These are phyloP conservation scores for Geococcyx californianus DNA, from an alignment of 2,113 vertebrate species.

Conservation along the genomic window DNA sequence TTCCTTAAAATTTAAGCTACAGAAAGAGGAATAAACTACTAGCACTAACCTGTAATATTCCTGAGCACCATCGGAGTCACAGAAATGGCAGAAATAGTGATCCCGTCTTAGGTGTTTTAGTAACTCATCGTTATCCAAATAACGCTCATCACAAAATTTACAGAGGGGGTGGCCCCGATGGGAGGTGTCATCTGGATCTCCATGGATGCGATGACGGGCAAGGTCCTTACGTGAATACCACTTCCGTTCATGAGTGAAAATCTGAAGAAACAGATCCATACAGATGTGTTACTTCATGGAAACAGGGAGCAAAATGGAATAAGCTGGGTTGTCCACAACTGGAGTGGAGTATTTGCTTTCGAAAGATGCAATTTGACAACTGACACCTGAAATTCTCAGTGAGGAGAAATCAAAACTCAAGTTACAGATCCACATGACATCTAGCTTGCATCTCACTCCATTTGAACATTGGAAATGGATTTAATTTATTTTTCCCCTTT, in stretches of 20 bases:
- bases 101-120: constrained; percentile 93
- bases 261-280: constrained; percentile 65
- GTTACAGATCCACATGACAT: neutral
- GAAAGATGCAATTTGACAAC: neutral
- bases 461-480: neutral
- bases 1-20: neutral
- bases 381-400: neutral
- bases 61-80: constrained; percentile 94
- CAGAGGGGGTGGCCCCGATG: constrained; percentile 96
- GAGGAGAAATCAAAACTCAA: neutral
- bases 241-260: constrained; percentile 92
- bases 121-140: constrained; percentile 95
- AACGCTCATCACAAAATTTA: constrained; percentile 96
- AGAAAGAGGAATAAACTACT: neutral
- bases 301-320: rapidly evolving
- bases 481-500: neutral
- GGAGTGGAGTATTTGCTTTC: neutral
- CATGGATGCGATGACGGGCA: constrained; percentile 90
- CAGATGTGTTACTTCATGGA: rapidly evolving
- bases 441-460: neutral
- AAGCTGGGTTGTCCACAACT: rapidly evolving
- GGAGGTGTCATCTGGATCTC: constrained; percentile 94
- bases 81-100: constrained; percentile 98
- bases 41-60: constrained; percentile 91
- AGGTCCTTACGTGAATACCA: constrained; percentile 97